A percentile compares a stretch with the other conserved stretches of the same genome.
phyloP scores from a whole-genome alignment of 2,113 vertebrate species.

The Pandion haliaetus region DNA sequence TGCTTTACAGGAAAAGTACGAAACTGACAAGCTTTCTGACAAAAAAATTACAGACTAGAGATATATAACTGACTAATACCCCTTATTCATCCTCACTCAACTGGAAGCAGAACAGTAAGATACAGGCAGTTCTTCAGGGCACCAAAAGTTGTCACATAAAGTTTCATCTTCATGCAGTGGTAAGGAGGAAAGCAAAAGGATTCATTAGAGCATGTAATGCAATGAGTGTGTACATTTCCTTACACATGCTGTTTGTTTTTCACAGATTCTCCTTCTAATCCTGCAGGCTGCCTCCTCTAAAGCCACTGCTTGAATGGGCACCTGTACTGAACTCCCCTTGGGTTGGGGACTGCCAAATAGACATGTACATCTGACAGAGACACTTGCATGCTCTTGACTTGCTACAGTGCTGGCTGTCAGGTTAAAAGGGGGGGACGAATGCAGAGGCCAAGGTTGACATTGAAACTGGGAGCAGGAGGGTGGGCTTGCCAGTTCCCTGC shows the following conservation, averaged over 20 bases:
- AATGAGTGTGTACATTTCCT: background rate
- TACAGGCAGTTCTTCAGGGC: background rate
- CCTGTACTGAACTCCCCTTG: background rate
- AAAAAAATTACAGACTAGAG: background rate
- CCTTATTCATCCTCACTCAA: background rate
- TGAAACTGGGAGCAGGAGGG: background rate
- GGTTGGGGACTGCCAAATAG: background rate
- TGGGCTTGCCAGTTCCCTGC: background rate
- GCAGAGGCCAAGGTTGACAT: background rate
- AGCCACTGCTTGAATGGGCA: background rate
- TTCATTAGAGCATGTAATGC: background rate
- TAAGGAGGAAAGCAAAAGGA: background rate
- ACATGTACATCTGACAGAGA: rapidly evolving
- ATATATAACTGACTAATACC: background rate
- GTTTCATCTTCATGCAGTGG: background rate
- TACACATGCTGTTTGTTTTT: background rate
- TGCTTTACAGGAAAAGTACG: background rate
- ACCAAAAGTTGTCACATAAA: background rate
- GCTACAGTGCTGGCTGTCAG: background rate
- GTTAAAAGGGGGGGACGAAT: background rate
- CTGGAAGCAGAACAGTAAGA: background rate
- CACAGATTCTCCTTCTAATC: background rate
- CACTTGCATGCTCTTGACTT: rapidly evolving
- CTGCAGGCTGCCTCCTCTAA: background rate
- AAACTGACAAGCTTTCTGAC: background rate